Evolutionary conservation across 2,888 invertebrate genomes (phyloP), one percentile per base, ranked within the genome.

Genomic region (Pyrgus malvae): DNA sequence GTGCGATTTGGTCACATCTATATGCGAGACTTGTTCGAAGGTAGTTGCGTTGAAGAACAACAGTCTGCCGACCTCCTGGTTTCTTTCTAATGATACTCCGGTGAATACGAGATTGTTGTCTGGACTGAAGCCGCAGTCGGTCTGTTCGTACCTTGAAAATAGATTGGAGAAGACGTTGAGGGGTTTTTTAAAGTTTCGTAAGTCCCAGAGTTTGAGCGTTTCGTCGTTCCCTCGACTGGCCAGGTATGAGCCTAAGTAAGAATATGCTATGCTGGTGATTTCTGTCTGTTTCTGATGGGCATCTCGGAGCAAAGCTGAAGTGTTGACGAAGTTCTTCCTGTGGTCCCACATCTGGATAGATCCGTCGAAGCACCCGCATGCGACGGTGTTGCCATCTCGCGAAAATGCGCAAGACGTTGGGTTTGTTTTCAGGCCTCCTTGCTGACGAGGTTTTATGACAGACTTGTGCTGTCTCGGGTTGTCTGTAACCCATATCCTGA

Each of bases 311-410:
- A 96, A 87, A 58, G 94, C 91, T 0, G 95, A 92, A 0, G 98
- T 97, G 69, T 97, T 98, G 0, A 99, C 98, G 72, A 94, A 97
- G 74, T 94, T 95, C 73, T 95, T 97, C 21, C 98, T 92, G 46
- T 97, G 95, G 74, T 99, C 99, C 99, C 99, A 99, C 88, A 99
- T 94, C 80, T 99, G 99, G 49, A 99, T 93, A 0, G 97, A 97
- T 0, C 99, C 99, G 81, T 99, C 99, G 38, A 92, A 93, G 74
- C 99, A 99, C 0, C 96, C 99, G 55, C 97, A 96, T 0, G 96
- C 96, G 3, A 99, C 95, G 0, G 96, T 92, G 51, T 94, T 94
- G 0, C 98, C 98, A 71, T 98, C 97, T 53, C 95, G 90, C 42
- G 95, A 97, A 74, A 95, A 98, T 0, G 93, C 90, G 74, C 97